A percentile compares a stretch with the other conserved stretches of the same genome.
Conservation (phyloP, 1,140 invertebrate species). For the Oscheius sp. region DNA sequence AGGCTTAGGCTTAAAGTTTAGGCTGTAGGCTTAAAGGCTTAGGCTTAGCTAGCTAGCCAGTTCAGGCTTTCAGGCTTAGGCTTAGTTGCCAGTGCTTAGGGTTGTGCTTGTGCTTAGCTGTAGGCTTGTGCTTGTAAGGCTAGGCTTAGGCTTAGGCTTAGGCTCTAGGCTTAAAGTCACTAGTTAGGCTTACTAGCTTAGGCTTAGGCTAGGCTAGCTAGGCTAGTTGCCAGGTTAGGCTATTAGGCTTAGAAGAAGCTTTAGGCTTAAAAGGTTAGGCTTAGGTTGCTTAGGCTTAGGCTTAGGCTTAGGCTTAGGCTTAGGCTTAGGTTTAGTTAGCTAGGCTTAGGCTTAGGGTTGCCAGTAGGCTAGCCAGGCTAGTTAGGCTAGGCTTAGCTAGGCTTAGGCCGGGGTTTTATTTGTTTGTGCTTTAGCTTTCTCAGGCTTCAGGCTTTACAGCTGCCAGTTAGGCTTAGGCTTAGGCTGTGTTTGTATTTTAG, state of each 20-base stretch:
- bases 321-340: background rate
- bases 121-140: slow-evolving; percentile 29
- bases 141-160: slow-evolving; percentile 44
- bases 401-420: slow-evolving; percentile 14
- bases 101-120: slow-evolving; percentile 26
- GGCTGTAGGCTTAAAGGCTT: too few species aligned
- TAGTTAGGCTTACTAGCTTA: too few species aligned
- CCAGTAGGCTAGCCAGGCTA: slow-evolving; percentile 16
- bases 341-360: slow-evolving; percentile 11
- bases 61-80: slow-evolving; percentile 36
- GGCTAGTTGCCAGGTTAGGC: slow-evolving; percentile 30
- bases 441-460: slow-evolving; percentile 17
- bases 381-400: too few species aligned
- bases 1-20: slow-evolving; percentile 39
- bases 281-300: slow-evolving; percentile 28
- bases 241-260: slow-evolving; percentile 17
- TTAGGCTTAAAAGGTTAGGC: slow-evolving; percentile 29
- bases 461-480: slow-evolving; percentile 17
- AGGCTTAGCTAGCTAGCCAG: slow-evolving; percentile 31
- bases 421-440: too few species aligned
- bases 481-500: background rate
- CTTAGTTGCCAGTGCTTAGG: slow-evolving; percentile 38
- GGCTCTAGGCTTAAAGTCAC: too few species aligned
- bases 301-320: background rate
- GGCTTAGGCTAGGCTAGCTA: slow-evolving; percentile 43